These are phyloP conservation scores for Furcula furcula DNA, from an alignment of 2,888 invertebrate genomes.

Conservation along the genomic window DNA sequence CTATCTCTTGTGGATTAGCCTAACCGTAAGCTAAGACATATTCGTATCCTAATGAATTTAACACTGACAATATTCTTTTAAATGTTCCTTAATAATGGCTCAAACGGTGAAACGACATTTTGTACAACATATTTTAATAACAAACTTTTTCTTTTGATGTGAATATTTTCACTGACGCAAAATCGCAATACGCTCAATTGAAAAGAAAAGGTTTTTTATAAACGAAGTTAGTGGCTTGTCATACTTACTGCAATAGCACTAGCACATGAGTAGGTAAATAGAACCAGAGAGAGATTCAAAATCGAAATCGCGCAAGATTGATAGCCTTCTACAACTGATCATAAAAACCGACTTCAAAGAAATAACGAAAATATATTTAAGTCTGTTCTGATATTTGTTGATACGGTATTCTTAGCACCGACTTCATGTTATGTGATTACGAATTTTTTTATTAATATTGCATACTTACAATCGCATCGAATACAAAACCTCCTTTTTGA, in stretches of 20 bases:
- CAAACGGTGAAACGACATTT: constrained; percentile 9
- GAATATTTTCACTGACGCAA: constrained; percentile 5
- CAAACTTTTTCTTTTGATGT: neutral
- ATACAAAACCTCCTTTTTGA: no score
- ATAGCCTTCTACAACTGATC: no score
- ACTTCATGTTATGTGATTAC: no score
- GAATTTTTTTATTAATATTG: no score
- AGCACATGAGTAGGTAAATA: no score
- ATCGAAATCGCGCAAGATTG: no score
- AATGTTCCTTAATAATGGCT: constrained; percentile 34
- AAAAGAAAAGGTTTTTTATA: constrained; percentile 38
- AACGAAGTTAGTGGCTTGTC: constrained; percentile 38
- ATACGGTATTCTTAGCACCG: no score
- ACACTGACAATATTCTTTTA: constrained; percentile 32
- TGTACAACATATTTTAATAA: neutral
- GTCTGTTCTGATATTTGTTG: no score
- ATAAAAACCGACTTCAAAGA: no score
- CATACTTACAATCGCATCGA: no score
- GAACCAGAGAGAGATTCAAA: no score
- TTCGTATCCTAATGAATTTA: constrained; percentile 29
- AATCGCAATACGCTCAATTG: constrained; percentile 51
- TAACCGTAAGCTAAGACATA: constrained; percentile 12
- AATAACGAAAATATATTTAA: no score
- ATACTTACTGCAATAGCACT: constrained; percentile 37
- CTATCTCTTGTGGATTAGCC: constrained; percentile 6